phyloP scores from a whole-genome alignment of 1,140 invertebrate species.

The roundworm (Caenorhabditis elegans) region WBcel235 BX284602.5:7479501-7480000 shows the following conservation, averaged over 20 bases:
- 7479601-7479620: conserved; percentile 69
- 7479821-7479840: conserved; percentile 86
- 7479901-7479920: conserved; percentile 9
- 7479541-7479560: conserved; percentile 80
- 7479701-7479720: conserved; percentile 92
- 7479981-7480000: conserved; percentile 58
- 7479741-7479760: conserved; percentile 62
- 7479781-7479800: conserved; percentile 77
- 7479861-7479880: conserved; percentile 82
- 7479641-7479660: conserved; percentile 75
- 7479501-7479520: conserved; percentile 82
- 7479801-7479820: conserved; percentile 83
- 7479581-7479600: conserved; percentile 88
- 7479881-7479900: conserved; percentile 79
- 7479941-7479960: conserved; percentile 56
- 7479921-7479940: conserved; percentile 38
- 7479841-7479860: conserved; percentile 85
- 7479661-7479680: conserved; percentile 90
- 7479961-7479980: conserved; percentile 52
- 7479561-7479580: conserved; percentile 97
- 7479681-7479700: conserved; percentile 94
- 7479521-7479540: conserved; percentile 74
- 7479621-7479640: conserved; percentile 35
- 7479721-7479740: conserved; percentile 94
- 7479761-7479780: neutral